Evolutionary conservation across 2,888 invertebrate species (phyloP).

Genomic region (Timema cristinae): DNA sequence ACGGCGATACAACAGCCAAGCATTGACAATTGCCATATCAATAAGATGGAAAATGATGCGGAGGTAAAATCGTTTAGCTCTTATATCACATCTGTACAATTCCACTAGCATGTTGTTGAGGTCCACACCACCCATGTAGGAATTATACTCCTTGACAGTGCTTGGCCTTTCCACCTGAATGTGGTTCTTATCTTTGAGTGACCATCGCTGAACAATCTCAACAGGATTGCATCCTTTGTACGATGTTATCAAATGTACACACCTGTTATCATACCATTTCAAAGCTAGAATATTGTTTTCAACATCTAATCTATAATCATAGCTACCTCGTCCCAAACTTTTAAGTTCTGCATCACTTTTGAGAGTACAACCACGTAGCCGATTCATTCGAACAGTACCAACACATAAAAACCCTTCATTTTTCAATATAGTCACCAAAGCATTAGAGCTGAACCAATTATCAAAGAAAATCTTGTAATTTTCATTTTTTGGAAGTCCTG

Average conservation of each 20-base stretch:
- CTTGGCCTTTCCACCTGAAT: slow-evolving; percentile 18
- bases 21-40: slow-evolving; percentile 20
- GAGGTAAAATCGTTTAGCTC: slow-evolving; percentile 20
- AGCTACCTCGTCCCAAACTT: neutral
- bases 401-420: neutral
- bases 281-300: neutral
- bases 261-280: neutral
- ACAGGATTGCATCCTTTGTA: neutral
- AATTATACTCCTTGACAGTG: slow-evolving; percentile 17
- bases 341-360: neutral
- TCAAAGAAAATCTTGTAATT: too few species aligned
- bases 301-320: slow-evolving; percentile 3
- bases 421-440: too few species aligned
- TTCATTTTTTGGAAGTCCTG: too few species aligned
- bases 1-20: slow-evolving; percentile 16
- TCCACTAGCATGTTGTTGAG: slow-evolving; percentile 23
- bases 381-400: neutral
- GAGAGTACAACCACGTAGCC: neutral
- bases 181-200: slow-evolving; percentile 15
- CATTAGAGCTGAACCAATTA: too few species aligned
- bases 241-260: neutral
- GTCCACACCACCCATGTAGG: slow-evolving; percentile 24
- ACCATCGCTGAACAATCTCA: slow-evolving; percentile 17
- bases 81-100: slow-evolving; percentile 24
- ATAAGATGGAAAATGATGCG: slow-evolving; percentile 23